Base-by-base conservation (phyloP, 2,888 invertebrate genomes). In the Tetrapedia diversipes region DNA sequence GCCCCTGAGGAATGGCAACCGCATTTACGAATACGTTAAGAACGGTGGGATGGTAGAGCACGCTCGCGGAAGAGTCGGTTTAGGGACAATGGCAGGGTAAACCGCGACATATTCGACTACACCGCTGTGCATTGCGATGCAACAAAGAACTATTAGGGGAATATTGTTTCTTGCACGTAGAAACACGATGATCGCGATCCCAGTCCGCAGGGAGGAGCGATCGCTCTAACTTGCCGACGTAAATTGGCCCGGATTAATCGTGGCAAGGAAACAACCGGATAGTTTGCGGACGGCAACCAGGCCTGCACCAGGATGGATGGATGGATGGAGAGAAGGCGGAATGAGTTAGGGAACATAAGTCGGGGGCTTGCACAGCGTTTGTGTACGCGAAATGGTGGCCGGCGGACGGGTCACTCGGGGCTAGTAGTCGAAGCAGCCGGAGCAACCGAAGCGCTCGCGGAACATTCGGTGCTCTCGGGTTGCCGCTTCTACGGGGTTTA, bases 171-270 rank as follows among this genome's bases (percentile, higher is more conserved):
- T n/a, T n/a, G n/a, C n/a, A n/a, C n/a, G n/a, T n/a, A n/a, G n/a
- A n/a, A n/a, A 24, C 39, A 16, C 22, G 61, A 22, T 6, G 43
- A 8, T 6, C 1, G 47, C 34, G 37, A 24, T 64, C n/a, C n/a
- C n/a, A n/a, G n/a, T 53, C 29, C 16, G 19, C 27, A 14, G 14
- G 53, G 10, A 4, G 14, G 43, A 45, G 8, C 43, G 45, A 37
- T 37, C 72, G 56, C 43, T 39, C 47, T 29, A n/a, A 27, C 41
- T 34, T 11, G 64, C 16, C 19, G 56, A 34, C 57, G 57, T 82
- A 84, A 87, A 87, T 87, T 84, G 84, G 83, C 80, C 84, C 80
- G 86, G 82, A 87, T 87, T 88, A 86, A 86, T 87, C 84, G 85
- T 73, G 69, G 77, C 64, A 69, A 71, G 60, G 79, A 78, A 82